Base-by-base conservation (phyloP, 2,888 invertebrate species). In the Cheilosia impressa region DNA sequence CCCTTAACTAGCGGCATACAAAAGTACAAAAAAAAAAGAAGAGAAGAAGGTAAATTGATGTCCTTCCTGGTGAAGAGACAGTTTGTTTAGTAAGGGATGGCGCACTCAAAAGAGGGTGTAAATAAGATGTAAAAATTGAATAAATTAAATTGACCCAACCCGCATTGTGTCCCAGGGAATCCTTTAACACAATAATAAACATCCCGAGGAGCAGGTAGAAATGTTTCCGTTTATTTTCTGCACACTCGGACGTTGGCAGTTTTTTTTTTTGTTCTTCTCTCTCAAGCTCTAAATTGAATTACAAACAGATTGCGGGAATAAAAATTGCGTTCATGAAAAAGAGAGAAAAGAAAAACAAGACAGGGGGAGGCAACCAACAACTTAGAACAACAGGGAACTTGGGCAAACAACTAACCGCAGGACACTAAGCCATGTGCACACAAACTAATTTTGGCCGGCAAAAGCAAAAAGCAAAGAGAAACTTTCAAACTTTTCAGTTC, bases 391-490 rank as follows among this genome's bases (percentile, higher is more conserved):
- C 69, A 76, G 34, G 43, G n/a, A 82, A 24, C 65, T 69, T 31
- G 41, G 43, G 68, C 63, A 83, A 83, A 83, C 79, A 83, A 80
- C 80, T 71, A 80, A 73, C 84, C 80, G 75, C 84, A 84, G 80
- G 84, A 71, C 71, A 75, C 75, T 84, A 84, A 80, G 75, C 84
- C 84, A 80, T 80, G 75, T 84, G 75, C 65, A 80, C 58, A 84
- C 69, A 80, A 80, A 84, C 84, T 76, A 80, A 84, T 80, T 84
- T 84, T 73, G 50, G 53, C 41, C 66, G 24, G 58, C 65, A 71
- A 71, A 72, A 62, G 58, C 79, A 84, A 71, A 71, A 72, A 62
- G 58, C 79, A 84, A 75, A 84, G 75, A 66, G 75, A 71, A 84
- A 84, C 69, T 84, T 84, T 84, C 24, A 53, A 84, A 80, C 58